phyloP scores from a whole-genome alignment of 2,113 vertebrate genomes.

The Camelus bactrianus region DNA sequence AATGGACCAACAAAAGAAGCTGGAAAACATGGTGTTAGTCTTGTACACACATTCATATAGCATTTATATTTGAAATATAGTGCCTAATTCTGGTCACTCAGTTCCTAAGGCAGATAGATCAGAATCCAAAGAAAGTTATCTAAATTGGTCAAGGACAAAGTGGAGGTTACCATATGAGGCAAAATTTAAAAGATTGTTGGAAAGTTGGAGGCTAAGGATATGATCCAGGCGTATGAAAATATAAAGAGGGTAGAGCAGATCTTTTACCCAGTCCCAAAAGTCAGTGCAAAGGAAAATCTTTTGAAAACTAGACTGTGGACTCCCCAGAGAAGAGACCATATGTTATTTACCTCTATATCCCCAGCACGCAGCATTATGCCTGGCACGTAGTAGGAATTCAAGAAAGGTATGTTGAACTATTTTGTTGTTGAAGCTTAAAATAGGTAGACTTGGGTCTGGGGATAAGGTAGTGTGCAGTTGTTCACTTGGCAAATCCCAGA shows the following conservation, averaged over 20 bases:
- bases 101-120: neutral
- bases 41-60: neutral
- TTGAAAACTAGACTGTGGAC: neutral
- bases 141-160: slow-evolving; percentile 1
- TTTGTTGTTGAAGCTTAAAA: slow-evolving; percentile 58
- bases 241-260: neutral
- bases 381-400: neutral
- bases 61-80: neutral
- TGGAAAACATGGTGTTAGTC: neutral
- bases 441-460: neutral
- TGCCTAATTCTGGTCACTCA: neutral
- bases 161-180: neutral
- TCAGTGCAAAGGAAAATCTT: neutral
- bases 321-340: neutral
- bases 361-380: neutral
- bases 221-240: neutral
- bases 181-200: neutral
- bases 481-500: slow-evolving; percentile 66
- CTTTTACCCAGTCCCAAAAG: slow-evolving; percentile 18
- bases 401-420: slow-evolving; percentile 34
- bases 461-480: slow-evolving; percentile 46
- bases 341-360: neutral
- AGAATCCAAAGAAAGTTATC: neutral
- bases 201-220: neutral
- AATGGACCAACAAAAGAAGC: neutral